Percentiles rank a stretch among this genome's conserved stretches.
Conservation (phyloP, 2,113 vertebrate species). For the Isichthys henryi region DNA sequence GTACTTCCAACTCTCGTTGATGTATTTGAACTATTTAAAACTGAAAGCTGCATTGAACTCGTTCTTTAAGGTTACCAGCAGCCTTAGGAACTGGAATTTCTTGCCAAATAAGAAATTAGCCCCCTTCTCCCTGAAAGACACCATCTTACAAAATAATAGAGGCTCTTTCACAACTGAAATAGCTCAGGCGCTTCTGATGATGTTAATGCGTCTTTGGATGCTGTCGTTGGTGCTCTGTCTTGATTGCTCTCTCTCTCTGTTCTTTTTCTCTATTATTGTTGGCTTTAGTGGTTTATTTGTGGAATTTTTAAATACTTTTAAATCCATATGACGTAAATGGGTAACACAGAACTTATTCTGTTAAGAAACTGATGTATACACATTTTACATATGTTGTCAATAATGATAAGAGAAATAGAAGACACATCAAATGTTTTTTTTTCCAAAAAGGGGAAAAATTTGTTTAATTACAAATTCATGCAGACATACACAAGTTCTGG, state of each 20-base stretch:
- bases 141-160: neutral
- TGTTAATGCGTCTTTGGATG: neutral
- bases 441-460: too few relatives aligned
- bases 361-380: neutral
- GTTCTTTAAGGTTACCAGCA: neutral
- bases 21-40: neutral
- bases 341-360: neutral
- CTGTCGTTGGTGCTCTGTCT: neutral
- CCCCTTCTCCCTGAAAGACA: neutral
- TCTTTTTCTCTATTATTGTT: neutral
- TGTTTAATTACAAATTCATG: too few relatives aligned
- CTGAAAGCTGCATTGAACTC: neutral
- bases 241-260: neutral
- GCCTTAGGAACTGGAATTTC: neutral
- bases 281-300: neutral
- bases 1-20: neutral
- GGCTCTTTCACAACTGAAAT: neutral
- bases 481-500: too few relatives aligned
- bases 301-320: neutral
- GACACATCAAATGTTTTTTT: too few relatives aligned
- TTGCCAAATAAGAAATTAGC: neutral
- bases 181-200: neutral
- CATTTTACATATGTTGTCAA: neutral
- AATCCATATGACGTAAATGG: neutral
- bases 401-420: neutral